Percentiles rank a stretch among this genome's conserved stretches.
Evolutionary conservation across 92 coral and sea anemone species (phyloP).

Genomic region (Palythoa heliodiscus): DNA sequence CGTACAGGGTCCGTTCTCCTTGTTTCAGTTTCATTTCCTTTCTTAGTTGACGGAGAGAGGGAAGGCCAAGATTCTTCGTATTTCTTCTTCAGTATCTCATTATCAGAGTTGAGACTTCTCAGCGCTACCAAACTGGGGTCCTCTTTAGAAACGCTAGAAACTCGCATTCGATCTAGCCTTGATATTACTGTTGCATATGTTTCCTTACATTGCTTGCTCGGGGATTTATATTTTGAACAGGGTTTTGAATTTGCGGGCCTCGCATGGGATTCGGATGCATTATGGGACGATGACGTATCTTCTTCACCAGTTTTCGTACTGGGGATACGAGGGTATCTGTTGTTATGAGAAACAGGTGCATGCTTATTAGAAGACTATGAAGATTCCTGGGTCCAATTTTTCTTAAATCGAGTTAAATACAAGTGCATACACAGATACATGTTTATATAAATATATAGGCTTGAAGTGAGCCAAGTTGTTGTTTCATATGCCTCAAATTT

Average conservation of each 20-base stretch:
- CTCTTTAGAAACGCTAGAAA: background rate
- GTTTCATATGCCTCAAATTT: too few species aligned
- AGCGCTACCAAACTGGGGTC: constrained; percentile 18
- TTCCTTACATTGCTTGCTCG: background rate
- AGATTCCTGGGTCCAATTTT: background rate
- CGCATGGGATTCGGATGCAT: background rate
- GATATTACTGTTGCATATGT: background rate
- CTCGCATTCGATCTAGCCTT: constrained; percentile 5
- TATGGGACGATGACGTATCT: background rate
- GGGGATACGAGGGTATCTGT: background rate
- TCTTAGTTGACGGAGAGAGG: constrained; percentile 18
- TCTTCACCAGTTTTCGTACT: background rate
- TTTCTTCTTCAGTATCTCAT: background rate
- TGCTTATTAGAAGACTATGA: background rate
- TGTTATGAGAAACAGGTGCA: background rate
- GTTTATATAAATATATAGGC: too few species aligned
- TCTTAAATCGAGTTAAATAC: too few species aligned
- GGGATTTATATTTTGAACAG: background rate
- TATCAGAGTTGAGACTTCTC: constrained; percentile 11
- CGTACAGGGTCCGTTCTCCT: background rate
- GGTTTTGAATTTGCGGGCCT: background rate
- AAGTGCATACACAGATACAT: too few species aligned
- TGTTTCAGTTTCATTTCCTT: background rate
- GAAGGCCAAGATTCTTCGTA: constrained; percentile 57
- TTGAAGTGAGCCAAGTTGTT: too few species aligned